phyloP scores from a whole-genome alignment of 1,140 invertebrate genomes.

The Drosophila ogumai region DNA sequence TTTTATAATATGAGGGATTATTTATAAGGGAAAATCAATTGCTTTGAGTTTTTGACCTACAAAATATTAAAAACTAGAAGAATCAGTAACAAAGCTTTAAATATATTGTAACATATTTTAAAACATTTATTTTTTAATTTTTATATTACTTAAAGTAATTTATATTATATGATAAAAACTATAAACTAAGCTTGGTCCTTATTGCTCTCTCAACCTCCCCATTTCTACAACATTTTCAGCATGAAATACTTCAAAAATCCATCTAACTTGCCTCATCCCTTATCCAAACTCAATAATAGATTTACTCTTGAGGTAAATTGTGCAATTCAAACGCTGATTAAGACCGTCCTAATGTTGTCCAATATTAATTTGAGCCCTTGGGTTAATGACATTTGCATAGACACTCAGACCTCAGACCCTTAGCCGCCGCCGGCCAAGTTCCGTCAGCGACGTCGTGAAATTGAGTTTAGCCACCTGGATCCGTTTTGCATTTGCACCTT shows the following conservation, averaged over 20 bases:
- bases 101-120: too few species aligned
- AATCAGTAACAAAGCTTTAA: too few species aligned
- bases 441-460: conserved; percentile 15
- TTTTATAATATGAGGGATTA: too few species aligned
- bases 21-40: too few species aligned
- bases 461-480: conserved; percentile 45
- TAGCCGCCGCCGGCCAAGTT: conserved; percentile 17
- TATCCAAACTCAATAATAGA: background rate
- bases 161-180: background rate
- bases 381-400: conserved; percentile 55
- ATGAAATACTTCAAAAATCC: background rate
- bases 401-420: conserved; percentile 13
- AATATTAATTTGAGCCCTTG: conserved; percentile 41
- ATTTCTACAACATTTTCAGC: background rate
- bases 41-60: too few species aligned
- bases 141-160: too few species aligned
- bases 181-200: background rate
- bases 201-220: too few species aligned
- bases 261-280: background rate
- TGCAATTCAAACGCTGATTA: conserved; percentile 28
- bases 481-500: conserved; percentile 40
- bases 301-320: conserved; percentile 1
- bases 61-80: background rate
- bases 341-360: conserved; percentile 3
- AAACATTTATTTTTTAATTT: background rate